Evolutionary conservation across 2,888 invertebrate genomes (phyloP).

Genomic region (Molorchus minor): DNA sequence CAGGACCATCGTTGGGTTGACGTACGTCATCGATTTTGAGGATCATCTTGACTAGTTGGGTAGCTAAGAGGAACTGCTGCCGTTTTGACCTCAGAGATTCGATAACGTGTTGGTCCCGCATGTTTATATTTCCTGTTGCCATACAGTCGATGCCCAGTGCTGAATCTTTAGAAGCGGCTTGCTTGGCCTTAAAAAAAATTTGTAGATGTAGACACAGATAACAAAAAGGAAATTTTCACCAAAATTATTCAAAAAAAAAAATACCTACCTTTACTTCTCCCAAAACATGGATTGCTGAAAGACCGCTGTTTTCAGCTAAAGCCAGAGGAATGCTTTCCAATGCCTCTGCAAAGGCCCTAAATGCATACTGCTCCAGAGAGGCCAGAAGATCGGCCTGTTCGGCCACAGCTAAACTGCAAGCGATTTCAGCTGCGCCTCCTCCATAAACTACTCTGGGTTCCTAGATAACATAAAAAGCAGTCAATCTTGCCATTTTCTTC

Average conservation of each 20-base stretch:
- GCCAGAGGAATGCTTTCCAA: conserved; percentile 95
- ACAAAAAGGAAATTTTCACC: neutral
- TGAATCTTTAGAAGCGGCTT: conserved; percentile 84
- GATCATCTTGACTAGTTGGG: conserved; percentile 99
- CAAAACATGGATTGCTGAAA: conserved; percentile 91
- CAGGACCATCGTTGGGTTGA: conserved; percentile 45
- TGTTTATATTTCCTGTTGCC: conserved; percentile 82
- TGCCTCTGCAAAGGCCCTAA: conserved; percentile 94
- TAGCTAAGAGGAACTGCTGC: conserved; percentile 95
- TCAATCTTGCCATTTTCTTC: neutral
- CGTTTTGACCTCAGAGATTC: conserved; percentile 97
- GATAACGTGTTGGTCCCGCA: conserved; percentile 94
- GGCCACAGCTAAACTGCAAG: conserved; percentile 91
- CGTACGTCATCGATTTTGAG: conserved; percentile 97
- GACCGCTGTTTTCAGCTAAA: conserved; percentile 95
- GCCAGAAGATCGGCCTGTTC: conserved; percentile 87
- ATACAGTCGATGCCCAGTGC: conserved; percentile 96
- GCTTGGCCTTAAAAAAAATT: conserved; percentile 69
- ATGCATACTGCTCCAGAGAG: conserved; percentile 96
- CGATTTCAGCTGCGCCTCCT: conserved; percentile 96
- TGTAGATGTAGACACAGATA: conserved; percentile 3
- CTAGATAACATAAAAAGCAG: conserved; percentile 52
- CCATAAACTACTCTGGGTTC: conserved; percentile 93
- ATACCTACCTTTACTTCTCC: conserved; percentile 79
- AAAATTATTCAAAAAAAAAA: conserved; percentile 4